Conservation (phyloP, 2,797 vertebrate genomes). For the Bucorvus abyssinicus region DNA sequence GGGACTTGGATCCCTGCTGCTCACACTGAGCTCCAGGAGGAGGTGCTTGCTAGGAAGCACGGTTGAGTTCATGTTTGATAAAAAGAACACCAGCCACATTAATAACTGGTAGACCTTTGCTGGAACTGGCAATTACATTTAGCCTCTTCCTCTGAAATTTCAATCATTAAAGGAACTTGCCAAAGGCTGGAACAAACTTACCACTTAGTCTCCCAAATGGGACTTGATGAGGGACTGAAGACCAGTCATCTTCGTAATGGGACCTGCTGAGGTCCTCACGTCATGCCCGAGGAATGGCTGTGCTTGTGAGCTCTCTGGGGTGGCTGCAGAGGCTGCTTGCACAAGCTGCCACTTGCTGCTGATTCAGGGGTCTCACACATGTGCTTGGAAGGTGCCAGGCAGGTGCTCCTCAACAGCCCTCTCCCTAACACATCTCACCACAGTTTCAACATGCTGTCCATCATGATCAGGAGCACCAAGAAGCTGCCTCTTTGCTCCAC, state of each 20-base stretch:
- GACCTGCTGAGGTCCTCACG: rapidly evolving
- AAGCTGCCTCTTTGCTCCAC: neutral
- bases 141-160: neutral
- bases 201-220: neutral
- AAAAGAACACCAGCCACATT: conserved; percentile 3
- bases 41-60: neutral
- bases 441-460: neutral
- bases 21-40: neutral
- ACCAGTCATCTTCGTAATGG: neutral
- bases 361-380: neutral
- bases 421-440: neutral
- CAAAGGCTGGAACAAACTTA: neutral
- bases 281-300: neutral
- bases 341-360: neutral
- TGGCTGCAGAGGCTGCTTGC: neutral
- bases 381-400: neutral
- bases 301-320: neutral
- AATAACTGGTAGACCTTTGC: neutral
- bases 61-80: neutral
- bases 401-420: neutral
- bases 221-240: neutral
- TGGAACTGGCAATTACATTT: conserved; percentile 21
- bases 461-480: neutral
- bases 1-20: neutral
- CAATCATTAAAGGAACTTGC: conserved; percentile 1